phyloP scores from a whole-genome alignment of 2,888 invertebrate genomes.

The Patella pellucida region DNA sequence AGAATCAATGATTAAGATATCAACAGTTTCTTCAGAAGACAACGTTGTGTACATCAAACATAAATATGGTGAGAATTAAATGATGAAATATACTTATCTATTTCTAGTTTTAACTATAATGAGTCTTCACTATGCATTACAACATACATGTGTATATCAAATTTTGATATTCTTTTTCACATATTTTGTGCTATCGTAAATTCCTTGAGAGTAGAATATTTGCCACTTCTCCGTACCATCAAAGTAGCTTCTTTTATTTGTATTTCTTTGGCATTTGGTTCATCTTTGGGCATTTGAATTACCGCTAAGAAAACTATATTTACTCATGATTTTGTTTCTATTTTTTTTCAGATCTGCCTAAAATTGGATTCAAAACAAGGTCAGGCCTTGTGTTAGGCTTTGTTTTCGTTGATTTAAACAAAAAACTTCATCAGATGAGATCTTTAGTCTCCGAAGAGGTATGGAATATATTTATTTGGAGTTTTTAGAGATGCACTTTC shows the following conservation, averaged over 20 bases:
- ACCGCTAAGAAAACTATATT: too few relatives aligned
- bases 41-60: constrained; percentile 33
- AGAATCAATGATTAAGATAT: constrained; percentile 32
- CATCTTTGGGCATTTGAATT: neutral
- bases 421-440: constrained; percentile 39
- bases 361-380: constrained; percentile 52
- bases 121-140: too few relatives aligned
- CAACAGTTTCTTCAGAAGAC: constrained; percentile 38
- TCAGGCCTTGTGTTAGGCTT: constrained; percentile 53
- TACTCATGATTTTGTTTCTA: neutral
- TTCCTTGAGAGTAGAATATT: too few relatives aligned
- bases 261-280: neutral
- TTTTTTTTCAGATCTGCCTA: constrained; percentile 49
- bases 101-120: neutral
- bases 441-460: constrained; percentile 42
- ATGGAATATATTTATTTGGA: constrained; percentile 8
- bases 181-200: too few relatives aligned
- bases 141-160: too few relatives aligned
- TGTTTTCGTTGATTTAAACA: constrained; percentile 45
- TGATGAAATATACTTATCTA: neutral
- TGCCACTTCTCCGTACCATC: too few relatives aligned
- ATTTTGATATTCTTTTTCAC: too few relatives aligned
- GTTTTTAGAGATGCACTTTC: neutral
- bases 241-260: neutral
- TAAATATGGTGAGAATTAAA: constrained; percentile 32